Evolutionary conservation across 2,888 invertebrate genomes (phyloP).

Genomic region (Clusia tigrina): DNA sequence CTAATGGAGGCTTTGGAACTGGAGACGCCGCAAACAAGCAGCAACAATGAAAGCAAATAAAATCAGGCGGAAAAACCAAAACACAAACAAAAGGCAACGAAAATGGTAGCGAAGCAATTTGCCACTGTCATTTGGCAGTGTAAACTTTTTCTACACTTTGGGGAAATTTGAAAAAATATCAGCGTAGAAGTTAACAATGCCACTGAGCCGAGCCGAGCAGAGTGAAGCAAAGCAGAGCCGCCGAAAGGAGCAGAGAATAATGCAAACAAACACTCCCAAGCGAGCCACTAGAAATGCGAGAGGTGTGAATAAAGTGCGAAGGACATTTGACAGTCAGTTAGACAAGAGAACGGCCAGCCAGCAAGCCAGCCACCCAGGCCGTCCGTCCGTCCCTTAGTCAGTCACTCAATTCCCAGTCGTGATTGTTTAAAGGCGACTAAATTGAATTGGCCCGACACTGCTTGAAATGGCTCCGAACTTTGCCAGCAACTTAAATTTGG

Average conservation of each 20-base stretch:
- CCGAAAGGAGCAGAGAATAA: neutral
- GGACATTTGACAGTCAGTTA: neutral
- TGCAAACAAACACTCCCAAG: neutral
- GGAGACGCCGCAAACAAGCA: too few species aligned
- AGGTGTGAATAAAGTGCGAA: neutral
- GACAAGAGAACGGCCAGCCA: too few species aligned
- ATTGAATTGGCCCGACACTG: neutral
- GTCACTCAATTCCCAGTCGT: neutral
- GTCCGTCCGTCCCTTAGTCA: too few species aligned
- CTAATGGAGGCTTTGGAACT: too few species aligned
- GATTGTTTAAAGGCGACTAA: neutral
- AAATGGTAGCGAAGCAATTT: slow-evolving; percentile 15
- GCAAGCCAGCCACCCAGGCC: too few species aligned
- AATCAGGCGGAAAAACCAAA: too few species aligned
- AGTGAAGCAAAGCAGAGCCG: too few species aligned
- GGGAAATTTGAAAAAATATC: slow-evolving; percentile 17
- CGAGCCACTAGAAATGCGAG: neutral
- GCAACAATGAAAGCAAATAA: too few species aligned
- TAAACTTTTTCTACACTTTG: slow-evolving; percentile 16
- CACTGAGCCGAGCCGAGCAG: too few species aligned
- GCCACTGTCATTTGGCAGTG: slow-evolving; percentile 18
- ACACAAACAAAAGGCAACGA: neutral
- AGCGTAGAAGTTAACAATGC: neutral
- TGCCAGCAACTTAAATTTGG: too few species aligned
- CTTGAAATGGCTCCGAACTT: too few species aligned